Evolutionary conservation across 2,113 vertebrate genomes (phyloP).

Genomic region (Dipodomys ordii): DNA sequence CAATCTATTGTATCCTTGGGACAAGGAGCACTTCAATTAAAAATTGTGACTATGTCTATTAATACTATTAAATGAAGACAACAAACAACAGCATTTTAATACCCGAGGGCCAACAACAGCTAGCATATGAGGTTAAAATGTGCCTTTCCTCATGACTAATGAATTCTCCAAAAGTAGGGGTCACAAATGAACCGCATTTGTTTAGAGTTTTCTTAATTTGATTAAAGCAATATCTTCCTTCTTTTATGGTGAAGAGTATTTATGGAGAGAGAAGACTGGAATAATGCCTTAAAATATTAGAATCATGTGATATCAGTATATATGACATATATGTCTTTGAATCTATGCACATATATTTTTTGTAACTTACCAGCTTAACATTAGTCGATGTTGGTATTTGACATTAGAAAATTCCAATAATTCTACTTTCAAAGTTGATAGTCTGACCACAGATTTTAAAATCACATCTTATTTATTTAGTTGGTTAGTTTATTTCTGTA

Average conservation of each 20-base stretch:
- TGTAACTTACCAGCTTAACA: neutral
- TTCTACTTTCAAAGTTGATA: neutral
- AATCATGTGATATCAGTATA: neutral
- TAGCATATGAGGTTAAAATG: neutral
- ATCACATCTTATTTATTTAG: neutral
- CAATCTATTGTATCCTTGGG: constrained; percentile 51
- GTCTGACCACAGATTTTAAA: neutral
- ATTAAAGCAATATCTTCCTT: neutral
- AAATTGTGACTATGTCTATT: constrained; percentile 50
- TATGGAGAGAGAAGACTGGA: neutral
- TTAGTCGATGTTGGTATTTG: neutral
- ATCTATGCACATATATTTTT: neutral
- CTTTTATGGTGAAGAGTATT: neutral
- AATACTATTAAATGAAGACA: constrained; percentile 65
- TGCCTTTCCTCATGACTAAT: neutral
- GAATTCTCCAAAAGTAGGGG: neutral
- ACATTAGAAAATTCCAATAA: constrained; percentile 18
- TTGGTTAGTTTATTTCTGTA: too few species aligned
- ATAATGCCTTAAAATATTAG: neutral
- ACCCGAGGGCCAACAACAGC: neutral
- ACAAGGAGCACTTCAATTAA: constrained; percentile 61
- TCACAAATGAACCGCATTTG: neutral
- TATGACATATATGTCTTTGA: neutral
- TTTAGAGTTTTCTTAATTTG: neutral
- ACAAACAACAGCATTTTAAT: neutral